These are phyloP conservation scores for Pollenia griseotomentosa DNA, from an alignment of 2,888 invertebrate species.

Conservation along the genomic window DNA sequence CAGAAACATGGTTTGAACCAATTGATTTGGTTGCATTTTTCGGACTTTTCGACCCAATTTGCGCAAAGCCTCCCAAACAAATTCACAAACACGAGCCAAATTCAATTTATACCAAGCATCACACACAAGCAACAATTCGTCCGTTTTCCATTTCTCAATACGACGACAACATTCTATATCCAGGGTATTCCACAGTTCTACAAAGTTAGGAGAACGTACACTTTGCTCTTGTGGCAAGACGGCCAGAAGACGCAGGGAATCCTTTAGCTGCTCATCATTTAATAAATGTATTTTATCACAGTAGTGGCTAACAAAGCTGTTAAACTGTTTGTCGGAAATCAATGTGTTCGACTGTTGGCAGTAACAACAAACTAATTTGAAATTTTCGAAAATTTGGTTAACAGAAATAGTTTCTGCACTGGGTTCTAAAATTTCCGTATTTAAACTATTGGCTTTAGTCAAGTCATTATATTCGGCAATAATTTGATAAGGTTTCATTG, in stretches of 20 bases:
- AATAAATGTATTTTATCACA: slow-evolving; percentile 86
- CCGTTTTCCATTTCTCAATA: slow-evolving; percentile 85
- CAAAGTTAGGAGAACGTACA: slow-evolving; percentile 86
- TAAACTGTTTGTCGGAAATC: slow-evolving; percentile 79
- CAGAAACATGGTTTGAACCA: slow-evolving; percentile 89
- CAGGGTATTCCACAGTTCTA: slow-evolving; percentile 88
- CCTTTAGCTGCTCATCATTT: slow-evolving; percentile 86
- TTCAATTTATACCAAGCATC: slow-evolving; percentile 88
- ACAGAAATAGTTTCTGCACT: slow-evolving; percentile 14
- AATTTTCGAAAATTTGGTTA: slow-evolving; percentile 76
- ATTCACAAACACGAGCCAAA: slow-evolving; percentile 86
- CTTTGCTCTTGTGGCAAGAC: slow-evolving; percentile 85
- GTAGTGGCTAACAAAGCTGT: slow-evolving; percentile 77
- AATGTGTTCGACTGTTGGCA: slow-evolving; percentile 76
- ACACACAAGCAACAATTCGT: slow-evolving; percentile 86
- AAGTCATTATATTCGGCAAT: slow-evolving; percentile 70
- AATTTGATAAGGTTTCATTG: slow-evolving; percentile 79
- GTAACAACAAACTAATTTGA: slow-evolving; percentile 76
- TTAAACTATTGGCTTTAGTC: not conserved
- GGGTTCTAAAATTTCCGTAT: not conserved
- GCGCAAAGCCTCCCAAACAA: slow-evolving; percentile 85
- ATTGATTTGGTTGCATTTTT: slow-evolving; percentile 86
- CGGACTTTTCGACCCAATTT: slow-evolving; percentile 86
- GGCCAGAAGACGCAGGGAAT: slow-evolving; percentile 85
- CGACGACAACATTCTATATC: slow-evolving; percentile 87